Conservation (phyloP, 1,140 invertebrate genomes). For the Drosophila sturtevanti region DNA sequence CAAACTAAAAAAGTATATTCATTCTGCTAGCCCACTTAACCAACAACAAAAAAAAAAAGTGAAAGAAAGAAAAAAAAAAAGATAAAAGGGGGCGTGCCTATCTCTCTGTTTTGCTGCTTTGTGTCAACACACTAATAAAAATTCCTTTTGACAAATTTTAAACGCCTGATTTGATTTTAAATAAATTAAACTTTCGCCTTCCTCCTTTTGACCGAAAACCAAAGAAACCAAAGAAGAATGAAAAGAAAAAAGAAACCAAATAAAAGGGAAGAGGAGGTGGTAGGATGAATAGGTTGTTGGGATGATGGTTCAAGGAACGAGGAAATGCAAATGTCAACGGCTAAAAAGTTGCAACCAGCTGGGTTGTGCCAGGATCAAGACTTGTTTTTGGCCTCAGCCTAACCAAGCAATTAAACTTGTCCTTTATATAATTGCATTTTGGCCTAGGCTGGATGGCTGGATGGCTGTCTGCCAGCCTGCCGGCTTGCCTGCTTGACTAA, state of each 20-base stretch:
- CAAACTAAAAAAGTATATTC: not conserved
- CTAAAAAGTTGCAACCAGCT: conserved; percentile 15
- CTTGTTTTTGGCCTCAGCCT: conserved; percentile 19
- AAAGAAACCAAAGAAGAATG: conserved; percentile 9
- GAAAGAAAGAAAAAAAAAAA: no score
- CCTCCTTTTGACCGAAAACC: not conserved
- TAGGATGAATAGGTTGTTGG: not conserved
- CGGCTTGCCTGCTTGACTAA: not conserved
- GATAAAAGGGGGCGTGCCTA: not conserved
- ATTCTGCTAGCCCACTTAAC: not conserved
- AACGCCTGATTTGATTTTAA: conserved; percentile 38
- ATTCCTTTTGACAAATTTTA: conserved; percentile 10
- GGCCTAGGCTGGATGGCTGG: not conserved
- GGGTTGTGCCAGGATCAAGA: conserved; percentile 10
- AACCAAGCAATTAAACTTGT: conserved; percentile 60
- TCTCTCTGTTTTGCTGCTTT: not conserved
- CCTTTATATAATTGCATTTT: conserved; percentile 55
- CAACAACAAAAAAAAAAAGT: no score
- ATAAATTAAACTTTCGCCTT: conserved; percentile 24
- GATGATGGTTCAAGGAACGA: no score
- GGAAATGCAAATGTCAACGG: conserved; percentile 28
- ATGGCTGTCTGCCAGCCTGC: not conserved
- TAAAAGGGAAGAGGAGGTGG: not conserved
- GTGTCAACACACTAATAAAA: conserved; percentile 1
- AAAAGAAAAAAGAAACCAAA: not conserved